Evolutionary conservation across 2,797 vertebrate genomes (phyloP).

Genomic region (Synanceia verrucosa): DNA sequence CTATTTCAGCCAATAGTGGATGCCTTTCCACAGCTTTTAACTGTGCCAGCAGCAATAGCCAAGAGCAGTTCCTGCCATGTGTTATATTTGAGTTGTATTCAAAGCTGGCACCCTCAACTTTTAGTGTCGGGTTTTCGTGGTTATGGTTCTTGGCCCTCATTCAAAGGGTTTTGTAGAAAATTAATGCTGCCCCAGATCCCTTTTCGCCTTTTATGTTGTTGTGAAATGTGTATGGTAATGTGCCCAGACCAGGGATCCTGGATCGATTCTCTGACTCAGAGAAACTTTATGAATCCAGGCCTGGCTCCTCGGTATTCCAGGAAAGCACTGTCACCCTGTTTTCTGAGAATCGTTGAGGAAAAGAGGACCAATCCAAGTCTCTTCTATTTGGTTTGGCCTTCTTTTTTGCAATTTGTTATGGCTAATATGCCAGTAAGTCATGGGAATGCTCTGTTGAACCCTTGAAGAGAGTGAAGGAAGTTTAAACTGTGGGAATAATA

Average conservation of each 20-base stretch:
- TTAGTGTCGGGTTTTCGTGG: slow-evolving; percentile 40
- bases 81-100: slow-evolving; percentile 55
- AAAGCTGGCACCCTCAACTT: slow-evolving; percentile 55
- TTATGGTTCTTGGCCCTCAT: slow-evolving; percentile 53
- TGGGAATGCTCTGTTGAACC: slow-evolving; percentile 62
- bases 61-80: slow-evolving; percentile 32
- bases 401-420: slow-evolving; percentile 71
- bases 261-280: slow-evolving; percentile 54
- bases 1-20: slow-evolving; percentile 18
- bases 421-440: slow-evolving; percentile 67
- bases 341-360: slow-evolving; percentile 71
- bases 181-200: slow-evolving; percentile 45
- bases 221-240: slow-evolving; percentile 54
- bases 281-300: slow-evolving; percentile 55
- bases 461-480: slow-evolving; percentile 46
- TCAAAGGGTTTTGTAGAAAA: slow-evolving; percentile 59
- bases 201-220: slow-evolving; percentile 55
- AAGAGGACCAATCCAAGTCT: slow-evolving; percentile 55
- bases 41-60: slow-evolving; percentile 36
- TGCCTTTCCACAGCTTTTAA: slow-evolving; percentile 7
- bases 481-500: slow-evolving; percentile 60
- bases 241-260: slow-evolving; percentile 48
- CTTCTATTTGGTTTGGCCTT: slow-evolving; percentile 71
- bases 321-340: slow-evolving; percentile 66
- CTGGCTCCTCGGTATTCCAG: slow-evolving; percentile 64